A percentile compares a stretch with the other conserved stretches of the same genome.
phyloP scores from a whole-genome alignment of 2,797 vertebrate species.

The Thripadectes ignobilis region DNA sequence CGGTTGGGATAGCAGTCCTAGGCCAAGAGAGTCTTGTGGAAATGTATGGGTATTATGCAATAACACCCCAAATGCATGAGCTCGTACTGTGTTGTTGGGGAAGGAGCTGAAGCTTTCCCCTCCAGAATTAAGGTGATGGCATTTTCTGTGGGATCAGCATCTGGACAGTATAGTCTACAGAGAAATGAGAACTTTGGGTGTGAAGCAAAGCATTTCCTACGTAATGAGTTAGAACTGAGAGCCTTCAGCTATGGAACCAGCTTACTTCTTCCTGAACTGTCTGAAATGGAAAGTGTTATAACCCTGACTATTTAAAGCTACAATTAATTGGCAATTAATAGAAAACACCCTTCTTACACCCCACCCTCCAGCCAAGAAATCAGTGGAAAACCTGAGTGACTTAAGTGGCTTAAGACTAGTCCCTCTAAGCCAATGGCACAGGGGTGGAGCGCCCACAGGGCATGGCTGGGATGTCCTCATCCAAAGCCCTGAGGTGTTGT shows the following conservation, averaged over 20 bases:
- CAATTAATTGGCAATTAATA: background rate
- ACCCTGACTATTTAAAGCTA: background rate
- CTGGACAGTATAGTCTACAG: background rate
- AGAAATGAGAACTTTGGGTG: background rate
- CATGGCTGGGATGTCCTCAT: background rate
- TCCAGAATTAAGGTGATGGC: background rate
- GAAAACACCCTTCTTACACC: background rate
- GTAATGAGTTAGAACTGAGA: background rate
- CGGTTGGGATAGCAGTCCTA: background rate
- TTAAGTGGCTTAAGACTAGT: background rate
- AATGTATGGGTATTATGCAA: background rate
- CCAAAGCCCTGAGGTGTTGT: background rate
- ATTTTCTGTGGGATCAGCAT: background rate
- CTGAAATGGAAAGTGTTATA: background rate
- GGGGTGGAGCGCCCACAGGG: background rate
- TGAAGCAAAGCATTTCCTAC: background rate
- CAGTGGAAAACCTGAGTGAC: background rate
- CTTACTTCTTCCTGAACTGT: background rate
- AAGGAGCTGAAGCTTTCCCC: background rate
- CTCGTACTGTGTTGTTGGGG: accelerated
- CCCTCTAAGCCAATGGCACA: background rate
- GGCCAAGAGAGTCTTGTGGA: background rate
- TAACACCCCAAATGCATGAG: background rate
- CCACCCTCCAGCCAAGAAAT: background rate
- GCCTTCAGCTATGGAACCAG: background rate